These are phyloP conservation scores for Tyria jacobaeae DNA, from an alignment of 2,888 invertebrate species.

Conservation along the genomic window DNA sequence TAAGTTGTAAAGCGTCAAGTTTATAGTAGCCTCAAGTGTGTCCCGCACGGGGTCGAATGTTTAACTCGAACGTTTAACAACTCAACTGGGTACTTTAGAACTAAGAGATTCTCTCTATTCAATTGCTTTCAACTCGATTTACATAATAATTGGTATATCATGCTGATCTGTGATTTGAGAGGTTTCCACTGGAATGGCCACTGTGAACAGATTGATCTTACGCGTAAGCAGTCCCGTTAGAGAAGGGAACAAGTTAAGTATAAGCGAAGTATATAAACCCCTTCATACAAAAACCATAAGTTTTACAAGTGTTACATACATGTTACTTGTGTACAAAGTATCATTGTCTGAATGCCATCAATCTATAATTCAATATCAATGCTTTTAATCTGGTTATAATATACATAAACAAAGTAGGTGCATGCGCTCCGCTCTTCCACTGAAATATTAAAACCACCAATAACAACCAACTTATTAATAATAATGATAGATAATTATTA, in stretches of 20 bases:
- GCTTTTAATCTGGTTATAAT: too few relatives aligned
- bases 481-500: background rate
- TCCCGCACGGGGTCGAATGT: slow-evolving; percentile 36
- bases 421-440: background rate
- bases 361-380: background rate
- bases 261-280: background rate
- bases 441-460: background rate
- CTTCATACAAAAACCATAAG: background rate
- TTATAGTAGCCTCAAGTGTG: slow-evolving; percentile 42
- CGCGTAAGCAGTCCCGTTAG: background rate
- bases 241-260: slow-evolving; percentile 1
- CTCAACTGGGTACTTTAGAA: slow-evolving; percentile 37
- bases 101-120: slow-evolving; percentile 30
- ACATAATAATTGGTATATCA: slow-evolving; percentile 21
- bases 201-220: background rate
- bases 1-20: slow-evolving; percentile 50
- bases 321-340: too few relatives aligned
- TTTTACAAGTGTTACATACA: background rate
- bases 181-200: background rate
- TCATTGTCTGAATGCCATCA: background rate
- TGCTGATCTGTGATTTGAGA: slow-evolving; percentile 10
- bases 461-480: too few relatives aligned
- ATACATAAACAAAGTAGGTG: background rate
- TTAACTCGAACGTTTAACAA: slow-evolving; percentile 43
- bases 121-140: slow-evolving; percentile 17